Base-by-base conservation (phyloP, 23 tunicate species). In the Trididemnum miniatum region DNA sequence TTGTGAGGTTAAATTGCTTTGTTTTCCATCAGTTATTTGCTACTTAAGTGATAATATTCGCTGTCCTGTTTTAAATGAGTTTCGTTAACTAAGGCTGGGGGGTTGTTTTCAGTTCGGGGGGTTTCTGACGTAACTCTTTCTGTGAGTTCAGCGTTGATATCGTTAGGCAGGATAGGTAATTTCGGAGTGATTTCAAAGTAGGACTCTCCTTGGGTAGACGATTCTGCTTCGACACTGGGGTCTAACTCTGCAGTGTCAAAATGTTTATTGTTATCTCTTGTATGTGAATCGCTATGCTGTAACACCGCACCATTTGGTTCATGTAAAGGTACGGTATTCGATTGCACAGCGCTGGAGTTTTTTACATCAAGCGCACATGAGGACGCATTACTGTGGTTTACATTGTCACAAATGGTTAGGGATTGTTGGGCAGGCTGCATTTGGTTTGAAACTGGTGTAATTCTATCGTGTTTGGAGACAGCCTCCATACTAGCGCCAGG, bases 101-200 rank as follows among this genome's bases (percentile, higher is more conserved):
- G n/a, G n/a, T n/a, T n/a, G n/a, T n/a, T n/a, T n/a, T n/a, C n/a
- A n/a, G n/a, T n/a, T n/a, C n/a, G n/a, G n/a, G n/a, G n/a, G n/a
- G n/a, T n/a, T n/a, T n/a, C n/a, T n/a, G n/a, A n/a, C n/a, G n/a
- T n/a, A n/a, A n/a, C n/a, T n/a, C n/a, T n/a, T n/a, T n/a, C n/a
- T n/a, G n/a, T n/a, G n/a, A n/a, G n/a, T n/a, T n/a, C n/a, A n/a
- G n/a, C n/a, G n/a, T n/a, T n/a, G n/a, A n/a, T n/a, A n/a, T n/a
- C n/a, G n/a, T n/a, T n/a, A n/a, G n/a, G n/a, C n/a, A n/a, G n/a
- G n/a, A n/a, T n/a, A n/a, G n/a, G n/a, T n/a, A n/a, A n/a, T n/a
- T n/a, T n/a, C n/a, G n/a, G n/a, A n/a, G n/a, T n/a, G 23, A 62
- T 62, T 62, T 62, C 69, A 62, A 62, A 62, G 28, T 62, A 62